These are phyloP conservation scores for Sipha maydis DNA, from an alignment of 2,888 invertebrate species.

Conservation along the genomic window DNA sequence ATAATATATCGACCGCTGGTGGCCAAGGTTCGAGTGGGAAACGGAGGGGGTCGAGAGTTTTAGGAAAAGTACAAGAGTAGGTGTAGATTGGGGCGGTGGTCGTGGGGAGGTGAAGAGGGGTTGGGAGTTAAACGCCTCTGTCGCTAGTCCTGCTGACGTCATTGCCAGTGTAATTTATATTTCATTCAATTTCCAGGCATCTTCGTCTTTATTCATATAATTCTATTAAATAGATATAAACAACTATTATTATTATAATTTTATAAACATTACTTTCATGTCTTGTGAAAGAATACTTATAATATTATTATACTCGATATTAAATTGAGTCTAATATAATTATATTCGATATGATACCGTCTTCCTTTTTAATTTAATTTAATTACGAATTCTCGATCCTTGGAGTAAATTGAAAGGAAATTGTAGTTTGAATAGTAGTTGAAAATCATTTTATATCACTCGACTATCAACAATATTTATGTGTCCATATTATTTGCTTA, in stretches of 20 bases:
- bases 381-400: background rate
- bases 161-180: slow-evolving; percentile 39
- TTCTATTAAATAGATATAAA: background rate
- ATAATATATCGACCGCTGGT: slow-evolving; percentile 50
- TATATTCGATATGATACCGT: background rate
- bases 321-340: background rate
- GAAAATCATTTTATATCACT: background rate
- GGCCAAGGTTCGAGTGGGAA: slow-evolving; percentile 12
- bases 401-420: background rate
- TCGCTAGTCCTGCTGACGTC: slow-evolving; percentile 43
- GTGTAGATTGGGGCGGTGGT: background rate
- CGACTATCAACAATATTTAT: background rate
- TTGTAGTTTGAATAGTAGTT: too few species aligned
- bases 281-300: background rate
- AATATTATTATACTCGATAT: background rate
- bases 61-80: slow-evolving; percentile 15
- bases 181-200: slow-evolving; percentile 33
- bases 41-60: slow-evolving; percentile 26
- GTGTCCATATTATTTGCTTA: background rate
- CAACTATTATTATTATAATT: background rate
- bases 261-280: background rate
- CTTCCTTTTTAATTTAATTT: background rate
- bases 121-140: slow-evolving; percentile 30
- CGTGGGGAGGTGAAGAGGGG: background rate
- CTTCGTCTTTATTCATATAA: background rate